Evolutionary conservation across 1,140 invertebrate species (phyloP), one percentile per base, ranked within the genome.

Genomic region (Micrasema longulum): DNA sequence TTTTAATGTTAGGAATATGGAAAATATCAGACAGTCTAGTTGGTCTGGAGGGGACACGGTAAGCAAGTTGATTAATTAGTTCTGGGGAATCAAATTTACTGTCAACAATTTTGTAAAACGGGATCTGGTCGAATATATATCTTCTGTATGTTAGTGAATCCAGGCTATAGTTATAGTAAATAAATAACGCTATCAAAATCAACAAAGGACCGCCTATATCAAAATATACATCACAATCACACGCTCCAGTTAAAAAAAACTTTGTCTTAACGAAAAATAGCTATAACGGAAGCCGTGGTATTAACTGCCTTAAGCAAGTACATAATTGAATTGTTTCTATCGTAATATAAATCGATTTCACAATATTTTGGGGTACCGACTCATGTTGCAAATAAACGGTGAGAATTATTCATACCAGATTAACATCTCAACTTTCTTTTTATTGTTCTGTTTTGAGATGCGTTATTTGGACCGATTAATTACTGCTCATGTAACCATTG

Each of bases 401-500:
- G 48, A 20, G 48, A 52, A 52, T 20, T 12, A 14, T 52, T 52
- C 22, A 20, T 45, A 45, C 12, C 11, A 20, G 48, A 52, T 10
- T 11, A 18, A 52, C 20, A 52, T 52, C 48, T 14, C 48, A 20
- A 52, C 48, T 52, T 52, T 52, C 22, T 53, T 53, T 26, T 11
- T n/a, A 53, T 53, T 53, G 50, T 53, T n/a, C 20, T 31, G 6
- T n/a, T 22, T n/a, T 26, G 50, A 12, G n/a, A n/a, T n/a, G 26
- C 26, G 26, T 22, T 48, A 20, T 48, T 48, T 48, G 47, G 47
- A 20, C 7, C 11, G 20, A 48, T 48, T 48, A 48, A 48, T 48
- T 48, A 48, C 7, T 48, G 20, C 20, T 45, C 43, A 16, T 22
- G 47, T 48, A 20, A 16, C 47, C 47, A 48, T 48, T 48, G 47